Percentiles rank a stretch among this genome's conserved stretches.
These are phyloP conservation scores for Sterna hirundo DNA, from an alignment of 2,113 vertebrate species.

Conservation along the genomic window DNA sequence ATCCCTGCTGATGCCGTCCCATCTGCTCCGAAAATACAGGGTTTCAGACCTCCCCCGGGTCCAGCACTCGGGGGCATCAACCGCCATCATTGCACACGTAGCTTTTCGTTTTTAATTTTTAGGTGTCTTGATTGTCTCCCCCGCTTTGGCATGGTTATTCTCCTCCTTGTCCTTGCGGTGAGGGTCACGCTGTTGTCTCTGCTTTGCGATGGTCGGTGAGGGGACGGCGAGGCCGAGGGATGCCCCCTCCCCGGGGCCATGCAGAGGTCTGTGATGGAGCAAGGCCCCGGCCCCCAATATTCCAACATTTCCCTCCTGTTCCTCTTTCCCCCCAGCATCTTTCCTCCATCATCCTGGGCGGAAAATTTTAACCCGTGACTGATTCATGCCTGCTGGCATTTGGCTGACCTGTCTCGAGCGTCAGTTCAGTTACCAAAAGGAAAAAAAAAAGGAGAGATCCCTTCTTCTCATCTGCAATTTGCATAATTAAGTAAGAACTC, in stretches of 20 bases:
- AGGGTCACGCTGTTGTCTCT: neutral
- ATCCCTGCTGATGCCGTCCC: neutral
- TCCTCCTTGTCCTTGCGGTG: neutral
- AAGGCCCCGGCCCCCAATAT: rapidly evolving
- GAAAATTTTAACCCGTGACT: neutral
- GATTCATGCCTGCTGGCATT: neutral
- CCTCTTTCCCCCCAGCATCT: neutral
- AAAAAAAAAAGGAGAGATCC: neutral
- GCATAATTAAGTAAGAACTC: slow-evolving; percentile 27
- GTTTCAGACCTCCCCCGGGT: rapidly evolving
- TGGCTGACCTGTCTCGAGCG: neutral
- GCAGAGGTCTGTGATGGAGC: neutral
- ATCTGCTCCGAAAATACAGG: neutral
- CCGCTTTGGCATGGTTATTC: rapidly evolving
- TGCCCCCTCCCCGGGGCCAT: rapidly evolving
- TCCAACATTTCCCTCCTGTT: neutral
- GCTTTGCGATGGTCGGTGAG: neutral
- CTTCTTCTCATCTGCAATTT: slow-evolving; percentile 30
- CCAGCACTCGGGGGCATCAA: neutral
- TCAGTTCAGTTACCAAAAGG: neutral
- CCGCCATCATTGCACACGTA: rapidly evolving
- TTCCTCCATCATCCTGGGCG: neutral
- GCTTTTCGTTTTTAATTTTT: neutral
- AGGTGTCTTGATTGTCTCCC: no score
- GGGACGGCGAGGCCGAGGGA: neutral